phyloP scores from a whole-genome alignment of 2,797 vertebrate species.

The Typhlichthys eigenmanni region DNA sequence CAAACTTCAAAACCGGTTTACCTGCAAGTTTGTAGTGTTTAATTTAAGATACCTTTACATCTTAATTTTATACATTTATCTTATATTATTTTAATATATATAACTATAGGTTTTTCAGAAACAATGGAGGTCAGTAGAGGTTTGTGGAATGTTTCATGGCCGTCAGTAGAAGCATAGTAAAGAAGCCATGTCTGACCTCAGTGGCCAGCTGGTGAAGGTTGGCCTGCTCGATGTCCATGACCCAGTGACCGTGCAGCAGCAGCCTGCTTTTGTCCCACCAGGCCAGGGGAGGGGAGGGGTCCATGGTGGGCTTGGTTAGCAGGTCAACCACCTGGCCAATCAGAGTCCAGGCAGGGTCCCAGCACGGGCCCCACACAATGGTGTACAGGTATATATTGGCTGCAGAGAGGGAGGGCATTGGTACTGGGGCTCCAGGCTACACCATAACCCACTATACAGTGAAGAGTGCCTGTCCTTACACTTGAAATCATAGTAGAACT shows the following conservation, averaged over 20 bases:
- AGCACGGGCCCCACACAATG: conserved; percentile 97
- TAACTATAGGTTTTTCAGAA: too few relatives aligned
- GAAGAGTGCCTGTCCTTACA: conserved; percentile 78
- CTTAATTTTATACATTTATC: too few relatives aligned
- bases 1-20: too few relatives aligned
- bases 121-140: too few relatives aligned
- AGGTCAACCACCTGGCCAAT: conserved; percentile 95
- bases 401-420: conserved; percentile 48
- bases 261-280: conserved; percentile 99
- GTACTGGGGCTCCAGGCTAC: too few relatives aligned
- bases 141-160: neutral
- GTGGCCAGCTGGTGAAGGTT: conserved; percentile 96
- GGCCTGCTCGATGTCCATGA: conserved; percentile 95
- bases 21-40: too few relatives aligned
- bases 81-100: too few relatives aligned
- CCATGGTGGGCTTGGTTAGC: conserved; percentile 91
- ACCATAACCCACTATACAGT: neutral
- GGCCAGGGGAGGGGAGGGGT: conserved; percentile 88
- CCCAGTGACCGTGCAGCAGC: conserved; percentile 89
- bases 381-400: conserved; percentile 93
- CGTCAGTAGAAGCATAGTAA: neutral
- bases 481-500: conserved; percentile 95
- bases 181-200: conserved; percentile 77
- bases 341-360: conserved; percentile 97
- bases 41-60: too few relatives aligned